phyloP scores from a whole-genome alignment of 1,140 invertebrate species.

The Protaetia brevitarsis region DNA sequence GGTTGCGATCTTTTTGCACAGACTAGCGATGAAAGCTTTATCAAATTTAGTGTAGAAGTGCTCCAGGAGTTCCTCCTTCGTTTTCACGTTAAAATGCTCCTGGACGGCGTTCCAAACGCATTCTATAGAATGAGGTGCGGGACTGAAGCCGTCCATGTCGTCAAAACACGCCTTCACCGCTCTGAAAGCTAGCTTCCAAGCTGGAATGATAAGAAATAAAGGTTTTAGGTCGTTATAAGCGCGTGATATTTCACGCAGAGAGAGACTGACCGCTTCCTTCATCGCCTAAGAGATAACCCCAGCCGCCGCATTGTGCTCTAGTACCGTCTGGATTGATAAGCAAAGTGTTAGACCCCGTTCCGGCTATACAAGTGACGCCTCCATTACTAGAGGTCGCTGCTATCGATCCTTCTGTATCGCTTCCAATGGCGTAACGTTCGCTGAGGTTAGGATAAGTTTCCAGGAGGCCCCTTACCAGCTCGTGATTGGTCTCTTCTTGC shows the following conservation, averaged over 20 bases:
- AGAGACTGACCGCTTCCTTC: constrained; percentile 74
- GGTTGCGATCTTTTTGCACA: constrained; percentile 71
- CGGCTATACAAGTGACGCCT: constrained; percentile 91
- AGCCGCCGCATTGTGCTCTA: constrained; percentile 83
- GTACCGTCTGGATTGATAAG: constrained; percentile 81
- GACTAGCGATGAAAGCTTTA: constrained; percentile 74
- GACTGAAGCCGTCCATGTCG: constrained; percentile 75
- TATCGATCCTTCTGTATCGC: constrained; percentile 83
- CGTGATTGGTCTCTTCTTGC: constrained; percentile 71
- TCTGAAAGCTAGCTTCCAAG: constrained; percentile 79
- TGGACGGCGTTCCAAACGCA: constrained; percentile 71
- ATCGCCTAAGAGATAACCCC: constrained; percentile 93
- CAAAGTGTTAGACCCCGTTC: constrained; percentile 89
- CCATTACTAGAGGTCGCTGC: constrained; percentile 71
- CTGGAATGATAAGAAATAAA: constrained; percentile 51
- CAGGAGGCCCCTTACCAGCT: constrained; percentile 62
- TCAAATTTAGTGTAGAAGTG: constrained; percentile 81
- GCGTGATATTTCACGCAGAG: constrained; percentile 38
- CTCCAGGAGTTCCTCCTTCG: constrained; percentile 64
- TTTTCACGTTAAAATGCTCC: constrained; percentile 75
- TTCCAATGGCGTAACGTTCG: constrained; percentile 65
- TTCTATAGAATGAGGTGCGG: constrained; percentile 62
- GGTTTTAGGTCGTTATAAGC: neutral
- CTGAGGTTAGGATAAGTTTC: constrained; percentile 62
- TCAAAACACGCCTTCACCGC: constrained; percentile 89